A percentile compares a stretch with the other conserved stretches of the same genome.
These are phyloP conservation scores for Cyclophora punctaria DNA, from an alignment of 2,888 invertebrate species.

Conservation along the genomic window DNA sequence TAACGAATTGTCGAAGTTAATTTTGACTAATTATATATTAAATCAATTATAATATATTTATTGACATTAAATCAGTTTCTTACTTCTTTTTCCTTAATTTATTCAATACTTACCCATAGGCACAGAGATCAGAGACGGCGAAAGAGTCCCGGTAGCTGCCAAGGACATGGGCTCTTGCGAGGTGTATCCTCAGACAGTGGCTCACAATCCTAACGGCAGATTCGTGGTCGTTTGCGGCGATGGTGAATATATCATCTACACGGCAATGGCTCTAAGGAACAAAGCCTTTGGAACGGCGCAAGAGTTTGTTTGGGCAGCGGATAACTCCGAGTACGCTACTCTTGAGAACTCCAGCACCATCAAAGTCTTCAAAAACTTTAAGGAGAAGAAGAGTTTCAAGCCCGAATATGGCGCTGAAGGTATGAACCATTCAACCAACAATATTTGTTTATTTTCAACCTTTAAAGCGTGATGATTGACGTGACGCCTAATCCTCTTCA, in stretches of 20 bases:
- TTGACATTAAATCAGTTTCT: background rate
- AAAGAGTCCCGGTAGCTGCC: constrained; percentile 92
- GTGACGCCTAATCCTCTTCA: too few species aligned
- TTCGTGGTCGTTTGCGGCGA: constrained; percentile 97
- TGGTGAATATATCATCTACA: constrained; percentile 99
- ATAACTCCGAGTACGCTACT: constrained; percentile 94
- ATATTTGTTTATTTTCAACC: too few species aligned
- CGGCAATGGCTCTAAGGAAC: constrained; percentile 98
- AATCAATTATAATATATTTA: background rate
- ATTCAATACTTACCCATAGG: constrained; percentile 31
- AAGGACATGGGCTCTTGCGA: constrained; percentile 99
- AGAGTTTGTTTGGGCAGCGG: constrained; percentile 99
- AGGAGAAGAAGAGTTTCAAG: constrained; percentile 95
- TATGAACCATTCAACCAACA: constrained; percentile 25
- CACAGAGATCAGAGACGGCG: constrained; percentile 90
- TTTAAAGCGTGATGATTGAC: too few species aligned
- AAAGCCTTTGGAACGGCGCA: constrained; percentile 99
- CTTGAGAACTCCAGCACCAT: constrained; percentile 93
- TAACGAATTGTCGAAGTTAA: too few species aligned
- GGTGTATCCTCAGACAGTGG: constrained; percentile 98
- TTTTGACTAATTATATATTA: too few species aligned
- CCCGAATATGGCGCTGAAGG: constrained; percentile 98
- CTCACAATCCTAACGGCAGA: constrained; percentile 98
- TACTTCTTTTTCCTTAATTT: too few species aligned
- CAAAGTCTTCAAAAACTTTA: constrained; percentile 98